Evolutionary conservation across 2,113 vertebrate genomes (phyloP), one percentile per base, ranked within the genome.

Genomic region (Capreolus pygargus): DNA sequence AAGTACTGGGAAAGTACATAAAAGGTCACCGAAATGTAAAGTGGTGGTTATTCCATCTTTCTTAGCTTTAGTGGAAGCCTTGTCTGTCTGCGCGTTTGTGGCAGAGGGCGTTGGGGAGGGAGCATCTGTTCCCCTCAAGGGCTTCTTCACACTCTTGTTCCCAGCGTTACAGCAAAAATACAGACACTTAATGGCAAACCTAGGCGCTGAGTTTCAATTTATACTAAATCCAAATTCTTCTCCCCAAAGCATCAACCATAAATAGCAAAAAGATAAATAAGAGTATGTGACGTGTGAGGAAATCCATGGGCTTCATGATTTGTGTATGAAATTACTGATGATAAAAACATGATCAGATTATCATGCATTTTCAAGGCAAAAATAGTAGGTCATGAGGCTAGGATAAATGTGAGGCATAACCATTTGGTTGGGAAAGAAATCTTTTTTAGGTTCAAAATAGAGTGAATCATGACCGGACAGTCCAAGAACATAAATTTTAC

Each of bases 361-460:
- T 27, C 33, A 61, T n/a, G 50, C 16, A 85, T 90, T 90, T 93
- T 83, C 17, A 88, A 94, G 45, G 64, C 30, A 61, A 74, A 95
- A 79, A 13, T 7, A 36, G 64, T 3, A 3, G 15, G 39, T 84
- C 47, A 14, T 0, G 30, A 7, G 52, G n/a, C 17, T 33, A 47
- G 52, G 15, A 33, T 86, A 74, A 86, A 67, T 33, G 23, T 17
- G 23, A 61, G 70, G 27, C 27, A 8, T 13, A 74, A 23, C 16
- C 74, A 45, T 7, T 85, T 10, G 1, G 15, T 14, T 39, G 39
- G 92, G 45, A 83, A 90, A 87, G 52, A 64, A 93, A 30, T 27
- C 85, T 67, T 57, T 13, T 67, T 94, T 70, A 83, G 50, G 16
- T 60, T 88, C n/a, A 87, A 91, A 97, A 81, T 3, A 94, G 43